Evolutionary conservation across 2,888 invertebrate species (phyloP).

Genomic region (Marasmarcha lunaedactyla): DNA sequence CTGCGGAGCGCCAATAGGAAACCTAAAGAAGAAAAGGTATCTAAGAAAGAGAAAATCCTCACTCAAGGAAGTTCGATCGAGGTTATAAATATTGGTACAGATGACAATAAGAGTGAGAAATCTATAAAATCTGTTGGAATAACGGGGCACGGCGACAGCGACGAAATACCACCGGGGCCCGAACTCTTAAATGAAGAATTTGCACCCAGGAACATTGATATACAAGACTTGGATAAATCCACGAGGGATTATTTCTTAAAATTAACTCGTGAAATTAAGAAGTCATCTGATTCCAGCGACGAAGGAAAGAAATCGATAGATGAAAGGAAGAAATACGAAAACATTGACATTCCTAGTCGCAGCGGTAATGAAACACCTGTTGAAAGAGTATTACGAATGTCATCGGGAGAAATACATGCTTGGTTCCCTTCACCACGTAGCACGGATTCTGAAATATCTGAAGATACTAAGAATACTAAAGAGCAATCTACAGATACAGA

Average conservation of each 20-base stretch:
- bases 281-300: slow-evolving; percentile 3
- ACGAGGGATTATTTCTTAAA: slow-evolving; percentile 29
- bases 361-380: slow-evolving; percentile 17
- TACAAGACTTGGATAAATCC: slow-evolving; percentile 26
- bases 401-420: slow-evolving; percentile 24
- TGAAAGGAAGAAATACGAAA: not conserved
- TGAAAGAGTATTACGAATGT: slow-evolving; percentile 21
- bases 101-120: too few species aligned
- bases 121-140: slow-evolving; percentile 16
- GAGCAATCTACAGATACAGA: too few species aligned
- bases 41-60: too few species aligned
- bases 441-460: slow-evolving; percentile 10
- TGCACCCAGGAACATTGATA: slow-evolving; percentile 29
- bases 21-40: too few species aligned
- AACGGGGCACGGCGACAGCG: slow-evolving; percentile 35
- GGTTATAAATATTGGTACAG: too few species aligned
- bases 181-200: slow-evolving; percentile 22
- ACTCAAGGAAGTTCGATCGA: too few species aligned
- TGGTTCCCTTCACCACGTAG: slow-evolving; percentile 23
- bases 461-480: slow-evolving; percentile 2
- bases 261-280: slow-evolving; percentile 25
- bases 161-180: slow-evolving; percentile 34
- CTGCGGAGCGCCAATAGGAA: not conserved
- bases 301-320: not conserved
- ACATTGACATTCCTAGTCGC: too few species aligned